These are phyloP conservation scores for Pavo muticus DNA, from an alignment of 2,113 vertebrate genomes.

Conservation along the genomic window DNA sequence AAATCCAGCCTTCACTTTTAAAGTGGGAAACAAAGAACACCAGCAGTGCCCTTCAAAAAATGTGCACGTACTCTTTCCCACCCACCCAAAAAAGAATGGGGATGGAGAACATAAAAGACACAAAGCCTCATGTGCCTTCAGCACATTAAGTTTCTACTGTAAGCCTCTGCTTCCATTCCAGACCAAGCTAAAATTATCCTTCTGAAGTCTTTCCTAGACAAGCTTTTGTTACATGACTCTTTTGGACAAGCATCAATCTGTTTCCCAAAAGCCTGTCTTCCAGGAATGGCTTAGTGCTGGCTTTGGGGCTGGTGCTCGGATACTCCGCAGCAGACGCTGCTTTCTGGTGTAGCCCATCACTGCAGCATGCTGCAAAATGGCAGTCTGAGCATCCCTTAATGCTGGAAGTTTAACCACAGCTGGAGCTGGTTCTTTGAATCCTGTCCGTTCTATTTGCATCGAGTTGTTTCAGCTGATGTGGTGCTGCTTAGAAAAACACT, in stretches of 20 bases:
- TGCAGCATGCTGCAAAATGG: accelerated
- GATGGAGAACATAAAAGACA: not conserved
- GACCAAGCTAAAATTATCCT: not conserved
- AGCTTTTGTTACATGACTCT: not conserved
- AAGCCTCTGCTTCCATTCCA: not conserved
- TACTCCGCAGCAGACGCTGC: not conserved
- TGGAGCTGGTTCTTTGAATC: not conserved
- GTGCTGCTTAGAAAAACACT: not conserved
- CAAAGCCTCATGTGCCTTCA: not conserved
- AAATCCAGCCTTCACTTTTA: not conserved
- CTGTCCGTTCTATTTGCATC: not conserved
- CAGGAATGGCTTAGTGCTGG: not conserved
- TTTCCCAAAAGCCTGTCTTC: not conserved
- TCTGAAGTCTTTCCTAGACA: not conserved
- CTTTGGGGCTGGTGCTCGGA: not conserved
- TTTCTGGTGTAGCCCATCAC: not conserved
- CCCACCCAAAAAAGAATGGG: not conserved
- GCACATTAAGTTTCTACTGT: accelerated
- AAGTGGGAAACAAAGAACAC: not conserved
- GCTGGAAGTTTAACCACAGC: not conserved
- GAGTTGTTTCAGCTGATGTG: not conserved
- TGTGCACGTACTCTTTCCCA: too few species aligned
- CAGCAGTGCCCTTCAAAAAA: not conserved
- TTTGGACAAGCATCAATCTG: not conserved
- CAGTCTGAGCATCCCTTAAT: not conserved